Conservation (phyloP, 92 coral and sea anemone species). For the Porites divaricata region DNA sequence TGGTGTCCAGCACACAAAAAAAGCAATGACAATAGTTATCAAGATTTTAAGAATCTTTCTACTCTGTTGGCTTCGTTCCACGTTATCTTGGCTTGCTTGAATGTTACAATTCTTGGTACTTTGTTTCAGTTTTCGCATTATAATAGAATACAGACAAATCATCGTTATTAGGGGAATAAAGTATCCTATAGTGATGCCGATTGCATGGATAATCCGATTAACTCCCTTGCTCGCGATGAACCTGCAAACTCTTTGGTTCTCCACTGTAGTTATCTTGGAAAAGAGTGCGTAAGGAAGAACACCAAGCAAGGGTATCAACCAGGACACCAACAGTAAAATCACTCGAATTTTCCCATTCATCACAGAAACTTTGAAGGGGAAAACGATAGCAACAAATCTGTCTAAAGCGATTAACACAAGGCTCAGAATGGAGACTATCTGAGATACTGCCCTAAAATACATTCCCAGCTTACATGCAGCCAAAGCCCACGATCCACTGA, state of each 20-base stretch:
- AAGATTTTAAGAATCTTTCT: background rate
- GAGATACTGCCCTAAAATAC: background rate
- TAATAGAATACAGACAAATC: background rate
- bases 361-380: background rate
- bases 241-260: background rate
- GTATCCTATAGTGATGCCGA: background rate
- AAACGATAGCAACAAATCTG: constrained; percentile 1
- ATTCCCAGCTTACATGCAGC: background rate
- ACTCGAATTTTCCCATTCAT: background rate
- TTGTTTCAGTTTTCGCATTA: background rate
- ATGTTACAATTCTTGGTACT: background rate
- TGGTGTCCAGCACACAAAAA: constrained; percentile 6
- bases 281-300: background rate
- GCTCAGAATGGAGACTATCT: background rate
- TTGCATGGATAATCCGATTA: background rate
- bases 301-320: background rate
- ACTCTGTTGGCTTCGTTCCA: background rate
- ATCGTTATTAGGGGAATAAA: background rate
- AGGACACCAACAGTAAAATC: background rate
- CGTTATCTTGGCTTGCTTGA: background rate
- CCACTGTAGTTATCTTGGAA: background rate
- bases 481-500: background rate
- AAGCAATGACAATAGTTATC: background rate
- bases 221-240: background rate
- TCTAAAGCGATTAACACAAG: background rate